A percentile compares a stretch with the other conserved stretches of the same genome.
Conservation (phyloP, 2,113 vertebrate genomes). For the Accipiter cooperii region DNA sequence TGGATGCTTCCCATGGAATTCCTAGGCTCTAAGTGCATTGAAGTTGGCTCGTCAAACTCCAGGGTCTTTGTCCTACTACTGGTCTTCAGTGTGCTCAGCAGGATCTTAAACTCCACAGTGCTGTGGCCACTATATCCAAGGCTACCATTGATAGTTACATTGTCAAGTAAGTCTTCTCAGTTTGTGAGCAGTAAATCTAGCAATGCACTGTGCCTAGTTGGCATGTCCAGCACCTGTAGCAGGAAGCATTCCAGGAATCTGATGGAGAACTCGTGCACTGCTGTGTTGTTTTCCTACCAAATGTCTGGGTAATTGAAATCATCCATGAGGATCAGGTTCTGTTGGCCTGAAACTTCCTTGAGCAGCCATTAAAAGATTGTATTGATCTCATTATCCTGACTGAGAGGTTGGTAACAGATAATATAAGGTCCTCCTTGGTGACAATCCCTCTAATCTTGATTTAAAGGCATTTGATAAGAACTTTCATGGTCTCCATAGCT, state of each 20-base stretch:
- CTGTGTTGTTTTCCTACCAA: not conserved
- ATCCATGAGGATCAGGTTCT: not conserved
- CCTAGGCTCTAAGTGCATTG: not conserved
- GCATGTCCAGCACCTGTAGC: not conserved
- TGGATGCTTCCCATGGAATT: not conserved
- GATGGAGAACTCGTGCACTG: not conserved
- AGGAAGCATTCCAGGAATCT: not conserved
- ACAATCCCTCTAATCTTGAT: not conserved
- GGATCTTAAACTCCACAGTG: not conserved
- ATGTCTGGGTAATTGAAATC: not conserved
- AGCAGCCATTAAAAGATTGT: not conserved
- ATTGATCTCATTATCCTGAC: not conserved
- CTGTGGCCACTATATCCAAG: not conserved
- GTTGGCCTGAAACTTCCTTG: not conserved
- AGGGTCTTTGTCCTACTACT: not conserved
- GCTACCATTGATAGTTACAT: not conserved
- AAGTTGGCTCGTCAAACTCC: not conserved
- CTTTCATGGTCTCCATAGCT: not conserved
- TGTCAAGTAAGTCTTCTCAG: not conserved
- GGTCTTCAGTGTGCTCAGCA: not conserved
- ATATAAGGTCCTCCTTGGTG: not conserved
- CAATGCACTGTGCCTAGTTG: not conserved
- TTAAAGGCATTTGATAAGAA: not conserved
- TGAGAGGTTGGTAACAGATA: not conserved
- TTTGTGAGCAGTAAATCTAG: not conserved